Evolutionary conservation across 2,888 invertebrate genomes (phyloP).

Genomic region (Phaedon cochleariae): DNA sequence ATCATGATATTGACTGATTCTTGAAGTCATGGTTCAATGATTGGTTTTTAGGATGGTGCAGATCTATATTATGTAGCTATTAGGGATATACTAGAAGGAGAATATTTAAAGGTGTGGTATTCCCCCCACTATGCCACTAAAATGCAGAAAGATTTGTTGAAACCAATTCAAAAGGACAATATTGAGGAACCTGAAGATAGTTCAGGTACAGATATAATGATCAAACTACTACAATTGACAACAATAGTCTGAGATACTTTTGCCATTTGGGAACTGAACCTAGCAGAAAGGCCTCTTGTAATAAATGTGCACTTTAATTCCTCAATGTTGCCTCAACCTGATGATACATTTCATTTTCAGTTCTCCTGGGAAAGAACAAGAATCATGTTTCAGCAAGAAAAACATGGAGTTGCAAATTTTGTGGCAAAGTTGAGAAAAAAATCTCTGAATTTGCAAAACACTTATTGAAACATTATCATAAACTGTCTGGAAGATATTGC

Average conservation of each 20-base stretch:
- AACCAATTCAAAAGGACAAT: slow-evolving; percentile 16
- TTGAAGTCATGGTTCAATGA: too few relatives aligned
- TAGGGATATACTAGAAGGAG: slow-evolving; percentile 61
- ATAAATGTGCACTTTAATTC: too few relatives aligned
- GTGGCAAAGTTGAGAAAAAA: slow-evolving; percentile 57
- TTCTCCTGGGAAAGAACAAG: slow-evolving; percentile 49
- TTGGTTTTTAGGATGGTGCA: slow-evolving; percentile 58
- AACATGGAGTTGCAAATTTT: slow-evolving; percentile 63
- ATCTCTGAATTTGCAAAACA: slow-evolving; percentile 61
- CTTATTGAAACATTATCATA: slow-evolving; percentile 59
- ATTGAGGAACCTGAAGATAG: slow-evolving; percentile 7
- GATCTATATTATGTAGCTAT: slow-evolving; percentile 62
- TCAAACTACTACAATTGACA: too few relatives aligned
- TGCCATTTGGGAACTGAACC: too few relatives aligned
- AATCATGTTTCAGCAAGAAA: slow-evolving; percentile 54
- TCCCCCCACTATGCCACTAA: slow-evolving; percentile 66
- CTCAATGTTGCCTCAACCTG: too few relatives aligned
- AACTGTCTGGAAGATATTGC: slow-evolving; percentile 49
- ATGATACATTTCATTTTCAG: slow-evolving; percentile 23
- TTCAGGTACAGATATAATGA: slow-evolving; percentile 12
- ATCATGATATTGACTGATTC: too few relatives aligned
- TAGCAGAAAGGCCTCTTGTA: too few relatives aligned
- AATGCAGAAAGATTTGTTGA: slow-evolving; percentile 56
- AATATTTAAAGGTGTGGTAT: slow-evolving; percentile 69
- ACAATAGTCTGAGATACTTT: too few relatives aligned